A percentile compares a stretch with the other conserved stretches of the same genome.
phyloP scores from a whole-genome alignment of 37 sponge, comb jelly and placozoan genomes.

The Haliclona indistincta region DNA sequence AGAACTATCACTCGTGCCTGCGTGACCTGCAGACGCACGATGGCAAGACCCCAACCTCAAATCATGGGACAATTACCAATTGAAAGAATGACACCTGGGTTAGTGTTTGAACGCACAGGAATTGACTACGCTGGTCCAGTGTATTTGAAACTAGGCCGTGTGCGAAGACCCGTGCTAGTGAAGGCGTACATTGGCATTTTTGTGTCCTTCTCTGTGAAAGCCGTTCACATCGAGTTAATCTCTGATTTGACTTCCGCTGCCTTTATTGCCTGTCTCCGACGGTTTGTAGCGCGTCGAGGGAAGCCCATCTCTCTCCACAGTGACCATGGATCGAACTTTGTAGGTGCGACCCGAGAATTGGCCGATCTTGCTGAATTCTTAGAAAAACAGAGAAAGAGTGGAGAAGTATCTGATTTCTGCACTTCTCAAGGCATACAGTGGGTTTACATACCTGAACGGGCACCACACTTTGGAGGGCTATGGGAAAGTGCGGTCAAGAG shows the following conservation, averaged over 20 bases:
- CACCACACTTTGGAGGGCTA: not conserved
- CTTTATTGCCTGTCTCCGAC: conserved; percentile 29
- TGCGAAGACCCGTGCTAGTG: conserved; percentile 8
- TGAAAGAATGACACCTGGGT: conserved; percentile 18
- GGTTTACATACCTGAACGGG: not conserved
- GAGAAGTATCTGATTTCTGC: not conserved
- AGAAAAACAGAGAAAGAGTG: conserved; percentile 6
- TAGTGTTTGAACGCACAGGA: conserved; percentile 21
- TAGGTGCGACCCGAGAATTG: conserved; percentile 23
- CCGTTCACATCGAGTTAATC: conserved; percentile 48
- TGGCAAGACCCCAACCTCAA: conserved; percentile 19
- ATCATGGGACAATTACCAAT: conserved; percentile 48
- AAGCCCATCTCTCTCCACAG: conserved; percentile 32
- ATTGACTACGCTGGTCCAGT: conserved; percentile 67
- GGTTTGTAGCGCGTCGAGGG: conserved; percentile 42
- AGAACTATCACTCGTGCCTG: conserved; percentile 26
- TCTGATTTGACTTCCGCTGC: conserved; percentile 37
- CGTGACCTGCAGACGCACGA: conserved; percentile 32
- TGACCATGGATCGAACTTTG: conserved; percentile 61
- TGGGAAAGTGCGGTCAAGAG: conserved; percentile 7
- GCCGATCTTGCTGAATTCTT: conserved; percentile 26
- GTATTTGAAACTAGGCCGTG: conserved; percentile 23
- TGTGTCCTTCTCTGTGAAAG: conserved; percentile 39
- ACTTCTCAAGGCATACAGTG: not conserved
- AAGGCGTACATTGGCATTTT: conserved; percentile 38